A percentile compares a stretch with the other conserved stretches of the same genome.
phyloP scores from a whole-genome alignment of 2,888 invertebrate species.

The Euclidia mi region DNA sequence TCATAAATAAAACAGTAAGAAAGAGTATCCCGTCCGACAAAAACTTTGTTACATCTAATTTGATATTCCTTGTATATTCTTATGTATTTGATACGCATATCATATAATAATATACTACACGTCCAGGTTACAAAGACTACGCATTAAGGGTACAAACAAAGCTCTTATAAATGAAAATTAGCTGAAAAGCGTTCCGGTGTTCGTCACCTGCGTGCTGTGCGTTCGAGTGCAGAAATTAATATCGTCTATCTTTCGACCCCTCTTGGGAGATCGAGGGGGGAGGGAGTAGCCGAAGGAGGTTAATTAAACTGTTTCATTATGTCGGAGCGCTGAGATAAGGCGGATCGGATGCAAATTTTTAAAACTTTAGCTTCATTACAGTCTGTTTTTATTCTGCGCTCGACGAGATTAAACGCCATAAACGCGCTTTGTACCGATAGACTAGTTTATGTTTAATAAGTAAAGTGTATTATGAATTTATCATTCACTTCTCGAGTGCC shows the following conservation, averaged over 20 bases:
- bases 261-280: constrained; percentile 14
- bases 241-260: constrained; percentile 48
- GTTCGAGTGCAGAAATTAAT: constrained; percentile 79
- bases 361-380: constrained; percentile 41
- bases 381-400: constrained; percentile 6
- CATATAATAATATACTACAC: too few species aligned
- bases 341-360: constrained; percentile 55
- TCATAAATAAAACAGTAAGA: constrained; percentile 6
- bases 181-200: constrained; percentile 51
- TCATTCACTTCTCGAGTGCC: too few species aligned
- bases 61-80: not conserved
- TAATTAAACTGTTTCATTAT: constrained; percentile 77
- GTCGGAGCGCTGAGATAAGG: constrained; percentile 58
- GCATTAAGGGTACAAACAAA: constrained; percentile 34
- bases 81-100: not conserved
- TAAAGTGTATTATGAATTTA: too few species aligned
- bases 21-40: not conserved
- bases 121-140: constrained; percentile 16
- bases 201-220: constrained; percentile 64
- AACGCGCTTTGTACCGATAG: constrained; percentile 2
- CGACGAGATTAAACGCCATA: constrained; percentile 3
- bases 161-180: constrained; percentile 45
- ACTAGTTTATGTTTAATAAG: not conserved
- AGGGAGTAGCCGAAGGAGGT: constrained; percentile 57
- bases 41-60: too few species aligned